These are phyloP conservation scores for Trochalopteron elliotii DNA, from an alignment of 2,113 vertebrate species.

Conservation along the genomic window DNA sequence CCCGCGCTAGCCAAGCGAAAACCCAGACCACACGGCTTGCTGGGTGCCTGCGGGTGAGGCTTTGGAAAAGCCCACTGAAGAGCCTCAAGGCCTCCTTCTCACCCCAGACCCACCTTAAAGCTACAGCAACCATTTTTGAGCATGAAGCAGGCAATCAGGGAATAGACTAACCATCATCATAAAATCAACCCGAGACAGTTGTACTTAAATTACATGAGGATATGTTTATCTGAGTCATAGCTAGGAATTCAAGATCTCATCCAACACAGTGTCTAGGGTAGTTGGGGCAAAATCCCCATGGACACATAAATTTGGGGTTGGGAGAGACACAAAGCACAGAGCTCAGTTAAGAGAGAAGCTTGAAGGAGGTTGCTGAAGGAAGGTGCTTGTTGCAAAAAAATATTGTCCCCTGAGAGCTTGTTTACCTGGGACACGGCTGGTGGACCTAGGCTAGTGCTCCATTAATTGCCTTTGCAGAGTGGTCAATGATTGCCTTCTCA, in stretches of 20 bases:
- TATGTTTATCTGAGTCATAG: neutral
- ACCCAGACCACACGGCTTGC: fast-evolving
- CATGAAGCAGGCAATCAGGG: neutral
- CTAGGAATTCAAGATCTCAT: neutral
- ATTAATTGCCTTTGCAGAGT: neutral
- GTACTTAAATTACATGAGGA: neutral
- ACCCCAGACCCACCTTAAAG: neutral
- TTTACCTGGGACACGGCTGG: neutral
- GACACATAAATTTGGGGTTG: neutral
- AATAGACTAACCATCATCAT: neutral
- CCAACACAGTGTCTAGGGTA: neutral
- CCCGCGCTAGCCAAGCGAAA: neutral
- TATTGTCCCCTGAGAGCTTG: neutral
- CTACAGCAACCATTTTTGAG: neutral
- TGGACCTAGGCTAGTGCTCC: neutral
- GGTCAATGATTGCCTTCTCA: neutral
- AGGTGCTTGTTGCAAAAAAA: neutral
- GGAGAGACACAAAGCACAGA: neutral
- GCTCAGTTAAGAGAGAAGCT: neutral
- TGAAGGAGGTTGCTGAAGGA: neutral
- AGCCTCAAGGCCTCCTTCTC: neutral
- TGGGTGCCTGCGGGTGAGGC: fast-evolving
- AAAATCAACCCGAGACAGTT: neutral
- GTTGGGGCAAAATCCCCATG: neutral
- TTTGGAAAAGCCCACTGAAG: neutral